Evolutionary conservation across 1,140 invertebrate species (phyloP), one percentile per base, ranked within the genome.

Genomic region (Zaprionus ghesquierei): DNA sequence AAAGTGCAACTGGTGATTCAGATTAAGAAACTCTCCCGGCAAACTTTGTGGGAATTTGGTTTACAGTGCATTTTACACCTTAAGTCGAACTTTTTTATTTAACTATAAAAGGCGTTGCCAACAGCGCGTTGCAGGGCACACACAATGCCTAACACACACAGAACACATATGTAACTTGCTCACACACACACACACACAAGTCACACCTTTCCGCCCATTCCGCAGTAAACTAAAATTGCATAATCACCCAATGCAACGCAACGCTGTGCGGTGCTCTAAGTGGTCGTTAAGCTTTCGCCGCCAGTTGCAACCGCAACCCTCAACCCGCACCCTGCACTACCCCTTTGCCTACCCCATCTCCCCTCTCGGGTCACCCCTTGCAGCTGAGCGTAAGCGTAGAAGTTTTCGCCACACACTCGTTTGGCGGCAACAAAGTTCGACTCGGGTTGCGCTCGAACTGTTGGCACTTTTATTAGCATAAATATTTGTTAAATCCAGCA

Each of bases 391-490:
- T 46, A 46, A 46, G 60, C 18, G 64, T 35, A 74, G n/a, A 74
- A 74, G 51, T 74, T 74, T 69, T 51, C 38, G 65, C 65, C 64
- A 56, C 71, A 73, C 38, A 51, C n/a, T n/a, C 65, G 65, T 73
- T 41, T 41, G 35, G 35, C 35, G 70, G 29, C 56, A 77, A 60
- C 58, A 63, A 61, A 65, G 66, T 74, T 77, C 29, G 64, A 58
- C 46, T 50, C 58, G 66, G 59, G 56, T n/a, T n/a, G n/a, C n/a
- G n/a, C 61, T 60, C 27, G 27, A 68, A 64, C 50, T 69, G 64
- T 51, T 77, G 62, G 51, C 73, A 76, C 81, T 77, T 85, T 85
- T 85, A 85, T 85, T 85, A 86, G 81, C 81, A 85, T 85, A 85
- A 81, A 85, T 85, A 85, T 85, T 85, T 85, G 81, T 85, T 78